These are phyloP conservation scores for Tubulanus polymorphus DNA, from an alignment of 2,888 invertebrate species.

Conservation along the genomic window DNA sequence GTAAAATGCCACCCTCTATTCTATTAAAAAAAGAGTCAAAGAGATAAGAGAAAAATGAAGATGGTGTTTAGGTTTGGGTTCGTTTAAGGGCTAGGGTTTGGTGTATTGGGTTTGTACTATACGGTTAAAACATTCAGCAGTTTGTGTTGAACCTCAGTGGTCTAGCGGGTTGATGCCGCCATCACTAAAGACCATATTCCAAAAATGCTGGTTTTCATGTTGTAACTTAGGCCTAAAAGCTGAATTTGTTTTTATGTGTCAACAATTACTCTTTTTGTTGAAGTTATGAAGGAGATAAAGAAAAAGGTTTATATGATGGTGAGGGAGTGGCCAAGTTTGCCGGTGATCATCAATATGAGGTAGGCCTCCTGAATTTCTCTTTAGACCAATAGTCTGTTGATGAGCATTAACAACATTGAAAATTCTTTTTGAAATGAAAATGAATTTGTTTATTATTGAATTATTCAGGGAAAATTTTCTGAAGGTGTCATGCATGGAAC, in stretches of 20 bases:
- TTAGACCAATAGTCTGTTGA: not conserved
- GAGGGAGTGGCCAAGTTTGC: slow-evolving; percentile 43
- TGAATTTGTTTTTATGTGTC: no score
- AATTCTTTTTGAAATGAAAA: not conserved
- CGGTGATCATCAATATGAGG: slow-evolving; percentile 48
- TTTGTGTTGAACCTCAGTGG: no score
- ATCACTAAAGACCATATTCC: no score
- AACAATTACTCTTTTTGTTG: slow-evolving; percentile 18
- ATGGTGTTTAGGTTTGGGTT: no score
- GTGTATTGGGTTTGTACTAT: not conserved
- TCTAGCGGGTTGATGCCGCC: no score
- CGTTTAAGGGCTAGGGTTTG: no score
- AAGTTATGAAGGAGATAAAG: slow-evolving; percentile 49
- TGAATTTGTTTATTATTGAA: slow-evolving; percentile 5
- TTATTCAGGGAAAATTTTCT: slow-evolving; percentile 45
- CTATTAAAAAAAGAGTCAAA: not conserved
- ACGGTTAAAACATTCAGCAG: not conserved
- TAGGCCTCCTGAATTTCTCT: slow-evolving; percentile 16
- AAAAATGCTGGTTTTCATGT: no score
- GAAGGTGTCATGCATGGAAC: slow-evolving; percentile 53
- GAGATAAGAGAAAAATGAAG: no score
- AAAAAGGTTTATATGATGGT: slow-evolving; percentile 49
- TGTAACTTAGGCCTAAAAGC: no score
- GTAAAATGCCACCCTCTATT: not conserved
- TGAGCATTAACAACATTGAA: not conserved